Base-by-base conservation (phyloP, 2,888 invertebrate species). In the Notodonta ziczac region DNA sequence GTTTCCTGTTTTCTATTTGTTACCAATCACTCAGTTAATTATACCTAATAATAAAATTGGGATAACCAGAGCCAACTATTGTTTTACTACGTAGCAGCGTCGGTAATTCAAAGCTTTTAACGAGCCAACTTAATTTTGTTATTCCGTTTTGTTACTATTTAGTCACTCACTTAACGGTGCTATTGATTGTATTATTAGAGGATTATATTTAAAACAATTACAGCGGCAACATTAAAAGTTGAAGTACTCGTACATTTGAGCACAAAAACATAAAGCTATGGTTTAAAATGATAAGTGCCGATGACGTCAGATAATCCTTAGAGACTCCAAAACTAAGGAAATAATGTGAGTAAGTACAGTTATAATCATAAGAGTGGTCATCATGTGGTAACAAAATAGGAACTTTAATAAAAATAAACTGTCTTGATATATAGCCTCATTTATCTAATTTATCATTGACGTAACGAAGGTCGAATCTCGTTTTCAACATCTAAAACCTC, bases 91-190 rank as follows among this genome's bases (percentile, higher is more conserved):
- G 7, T 35, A 35, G 35, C 69, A 53, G 57, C 62, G 66, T 72
- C 74, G 71, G 78, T 73, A 62, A 77, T 77, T 77, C 72, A 76
- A 77, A 74, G 71, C 59, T 16, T 16, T 50, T 8, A 9, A 4
- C 16, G 7, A 14, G 14, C 16, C 5, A 16, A 4, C 16, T 16
- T 9, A 50, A 6, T 24, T 24, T 2, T 24, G 24, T 24, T 24
- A 24, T 24, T 46, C 10, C 50, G 16, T 10, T 9, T 16, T 16
- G 16, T 50, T 10, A 16, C 16, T 16, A 16, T 50, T 16, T 16
- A 50, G 16, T 7, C 50, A 4, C 16, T 60, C 62, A 63, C 63
- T 58, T 69, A 72, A 70, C 62, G 62, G 65, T 63, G 52, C 62
- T 69, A 63, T 67, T 69, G 62, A 59, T 16, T 50, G 4, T 16